Conservation (phyloP, 2,888 invertebrate species). For the Campoplex capitator region DNA sequence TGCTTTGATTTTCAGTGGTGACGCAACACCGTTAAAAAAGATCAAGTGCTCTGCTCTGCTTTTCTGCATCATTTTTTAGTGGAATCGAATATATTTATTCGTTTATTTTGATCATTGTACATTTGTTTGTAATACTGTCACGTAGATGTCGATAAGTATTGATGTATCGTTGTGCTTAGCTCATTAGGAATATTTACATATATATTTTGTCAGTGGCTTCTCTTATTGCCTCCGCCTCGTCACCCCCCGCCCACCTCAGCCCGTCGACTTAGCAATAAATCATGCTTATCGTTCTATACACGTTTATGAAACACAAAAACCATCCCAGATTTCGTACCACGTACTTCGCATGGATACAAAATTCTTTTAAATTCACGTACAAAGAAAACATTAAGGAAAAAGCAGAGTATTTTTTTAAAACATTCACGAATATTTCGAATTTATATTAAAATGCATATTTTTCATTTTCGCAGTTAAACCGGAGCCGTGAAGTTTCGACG, state of each 20-base stretch:
- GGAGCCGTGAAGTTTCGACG: slow-evolving; percentile 80
- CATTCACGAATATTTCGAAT: background rate
- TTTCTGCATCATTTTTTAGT: slow-evolving; percentile 62
- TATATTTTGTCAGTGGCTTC: slow-evolving; percentile 55
- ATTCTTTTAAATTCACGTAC: background rate
- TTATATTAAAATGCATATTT: background rate
- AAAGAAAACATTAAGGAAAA: background rate
- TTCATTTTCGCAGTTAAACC: slow-evolving; percentile 81
- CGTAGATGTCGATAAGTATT: slow-evolving; percentile 70
- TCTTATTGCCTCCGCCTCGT: slow-evolving; percentile 43
- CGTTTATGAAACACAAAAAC: slow-evolving; percentile 15
- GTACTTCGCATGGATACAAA: slow-evolving; percentile 54
- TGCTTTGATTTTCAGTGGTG: background rate
- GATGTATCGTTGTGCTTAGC: slow-evolving; percentile 73
- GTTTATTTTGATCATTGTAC: slow-evolving; percentile 72
- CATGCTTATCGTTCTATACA: slow-evolving; percentile 60
- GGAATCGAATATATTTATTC: slow-evolving; percentile 66
- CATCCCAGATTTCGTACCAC: slow-evolving; percentile 41
- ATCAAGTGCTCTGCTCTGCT: slow-evolving; percentile 63
- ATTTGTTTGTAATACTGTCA: slow-evolving; percentile 72
- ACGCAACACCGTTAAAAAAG: slow-evolving; percentile 1
- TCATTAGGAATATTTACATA: slow-evolving; percentile 50
- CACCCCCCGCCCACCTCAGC: background rate
- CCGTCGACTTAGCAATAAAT: background rate
- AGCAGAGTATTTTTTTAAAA: background rate